These are phyloP conservation scores for Spialia ferax DNA, from an alignment of 2,888 invertebrate species.

Conservation along the genomic window DNA sequence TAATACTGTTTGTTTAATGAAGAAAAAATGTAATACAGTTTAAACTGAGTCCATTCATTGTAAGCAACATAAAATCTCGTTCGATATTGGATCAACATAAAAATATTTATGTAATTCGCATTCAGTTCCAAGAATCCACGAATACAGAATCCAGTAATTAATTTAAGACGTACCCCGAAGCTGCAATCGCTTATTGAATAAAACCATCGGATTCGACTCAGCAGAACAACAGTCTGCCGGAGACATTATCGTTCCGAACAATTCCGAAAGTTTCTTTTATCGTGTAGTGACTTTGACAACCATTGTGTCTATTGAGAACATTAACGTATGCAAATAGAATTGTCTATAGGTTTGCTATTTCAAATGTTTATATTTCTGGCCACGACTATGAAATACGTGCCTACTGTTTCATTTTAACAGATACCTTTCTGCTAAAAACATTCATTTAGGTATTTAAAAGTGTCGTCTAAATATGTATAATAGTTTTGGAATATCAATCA, in stretches of 20 bases:
- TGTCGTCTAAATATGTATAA: too few relatives aligned
- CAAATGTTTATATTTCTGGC: too few relatives aligned
- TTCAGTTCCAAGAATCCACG: slow-evolving; percentile 9
- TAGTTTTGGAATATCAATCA: too few relatives aligned
- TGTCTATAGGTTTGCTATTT: background rate
- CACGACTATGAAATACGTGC: too few relatives aligned
- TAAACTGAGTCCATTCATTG: too few relatives aligned
- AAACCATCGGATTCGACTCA: slow-evolving; percentile 34
- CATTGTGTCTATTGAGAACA: slow-evolving; percentile 17
- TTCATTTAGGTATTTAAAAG: too few relatives aligned
- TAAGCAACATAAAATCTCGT: background rate
- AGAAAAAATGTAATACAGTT: too few relatives aligned
- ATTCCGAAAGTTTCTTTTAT: slow-evolving; percentile 33
- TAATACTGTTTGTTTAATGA: too few relatives aligned
- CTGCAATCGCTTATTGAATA: slow-evolving; percentile 39
- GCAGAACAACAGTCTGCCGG: slow-evolving; percentile 30
- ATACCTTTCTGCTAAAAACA: too few relatives aligned
- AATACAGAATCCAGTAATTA: slow-evolving; percentile 34
- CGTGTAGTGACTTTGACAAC: slow-evolving; percentile 31
- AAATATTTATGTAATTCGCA: slow-evolving; percentile 13
- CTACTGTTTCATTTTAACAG: too few relatives aligned
- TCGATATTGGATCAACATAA: background rate
- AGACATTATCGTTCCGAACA: slow-evolving; percentile 37
- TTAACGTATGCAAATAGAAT: slow-evolving; percentile 6
- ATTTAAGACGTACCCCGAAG: slow-evolving; percentile 31